phyloP scores from a whole-genome alignment of 1,140 invertebrate species.

The Lasioglossum albipes region DNA sequence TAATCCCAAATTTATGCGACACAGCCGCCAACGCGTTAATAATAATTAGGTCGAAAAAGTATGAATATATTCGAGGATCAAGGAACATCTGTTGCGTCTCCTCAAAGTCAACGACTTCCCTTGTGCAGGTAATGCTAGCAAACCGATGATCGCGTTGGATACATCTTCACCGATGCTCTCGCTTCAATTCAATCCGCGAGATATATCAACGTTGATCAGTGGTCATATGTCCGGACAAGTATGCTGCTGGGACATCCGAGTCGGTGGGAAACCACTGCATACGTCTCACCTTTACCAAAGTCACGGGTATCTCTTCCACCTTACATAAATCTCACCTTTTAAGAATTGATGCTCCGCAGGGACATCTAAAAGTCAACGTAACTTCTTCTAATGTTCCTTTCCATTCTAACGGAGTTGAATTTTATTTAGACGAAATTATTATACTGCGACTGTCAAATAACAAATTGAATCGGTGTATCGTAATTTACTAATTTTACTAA shows the following conservation, averaged over 20 bases:
- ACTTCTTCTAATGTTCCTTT: too few species aligned
- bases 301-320: conserved; percentile 62
- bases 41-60: too few species aligned
- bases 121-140: conserved; percentile 89
- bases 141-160: conserved; percentile 87
- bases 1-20: too few species aligned
- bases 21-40: too few species aligned
- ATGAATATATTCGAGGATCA: too few species aligned
- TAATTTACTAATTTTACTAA: too few species aligned
- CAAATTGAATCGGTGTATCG: too few species aligned
- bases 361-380: too few species aligned
- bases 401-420: too few species aligned
- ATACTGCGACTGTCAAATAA: too few species aligned
- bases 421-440: too few species aligned
- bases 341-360: too few species aligned
- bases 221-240: conserved; percentile 94
- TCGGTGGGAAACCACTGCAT: conserved; percentile 84
- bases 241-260: conserved; percentile 89
- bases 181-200: conserved; percentile 94
- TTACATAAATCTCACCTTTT: background rate
- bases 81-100: background rate
- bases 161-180: conserved; percentile 87
- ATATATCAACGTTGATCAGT: conserved; percentile 91
- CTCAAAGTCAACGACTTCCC: background rate
- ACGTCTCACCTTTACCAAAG: conserved; percentile 68